These are phyloP conservation scores for Argentina silus DNA, from an alignment of 2,797 vertebrate genomes.

Conservation along the genomic window DNA sequence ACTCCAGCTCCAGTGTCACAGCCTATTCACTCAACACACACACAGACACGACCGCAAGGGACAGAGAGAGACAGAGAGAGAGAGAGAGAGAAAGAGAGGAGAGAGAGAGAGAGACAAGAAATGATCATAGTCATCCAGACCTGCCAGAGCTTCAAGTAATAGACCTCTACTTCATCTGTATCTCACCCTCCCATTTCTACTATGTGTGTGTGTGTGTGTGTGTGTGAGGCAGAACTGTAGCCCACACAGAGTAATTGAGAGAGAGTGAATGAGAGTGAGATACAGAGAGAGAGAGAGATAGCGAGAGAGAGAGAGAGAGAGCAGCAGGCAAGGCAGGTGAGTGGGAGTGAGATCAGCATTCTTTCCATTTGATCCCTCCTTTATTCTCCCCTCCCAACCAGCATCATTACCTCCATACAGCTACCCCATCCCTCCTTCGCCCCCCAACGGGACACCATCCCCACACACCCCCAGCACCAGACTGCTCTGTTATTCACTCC, in stretches of 20 bases:
- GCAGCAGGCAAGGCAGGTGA: not conserved
- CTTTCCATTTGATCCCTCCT: not conserved
- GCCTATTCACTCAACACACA: conserved; percentile 75
- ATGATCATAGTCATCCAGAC: conserved; percentile 25
- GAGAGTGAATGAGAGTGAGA: conserved; percentile 25
- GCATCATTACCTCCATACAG: not conserved
- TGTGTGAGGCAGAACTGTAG: conserved; percentile 10
- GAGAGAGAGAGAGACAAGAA: not conserved
- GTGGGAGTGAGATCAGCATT: not conserved
- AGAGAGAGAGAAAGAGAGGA: conserved; percentile 14
- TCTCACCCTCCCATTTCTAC: not conserved
- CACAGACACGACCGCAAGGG: not conserved
- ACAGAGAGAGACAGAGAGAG: not conserved
- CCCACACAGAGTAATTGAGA: conserved; percentile 44
- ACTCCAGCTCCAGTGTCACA: conserved; percentile 84
- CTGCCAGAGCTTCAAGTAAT: not conserved
- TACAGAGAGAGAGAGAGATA: conserved; percentile 16
- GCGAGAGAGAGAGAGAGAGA: not conserved
- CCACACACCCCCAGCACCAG: not conserved
- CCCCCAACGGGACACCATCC: not conserved
- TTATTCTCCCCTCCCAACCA: not conserved
- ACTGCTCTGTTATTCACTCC: not conserved
- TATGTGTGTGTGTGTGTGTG: not conserved
- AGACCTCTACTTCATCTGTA: conserved; percentile 6
- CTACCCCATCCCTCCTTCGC: not conserved